Percentiles rank a stretch among this genome's conserved stretches.
phyloP scores from a whole-genome alignment of 1,140 invertebrate species.

The Lysiphlebus fabarum region DNA sequence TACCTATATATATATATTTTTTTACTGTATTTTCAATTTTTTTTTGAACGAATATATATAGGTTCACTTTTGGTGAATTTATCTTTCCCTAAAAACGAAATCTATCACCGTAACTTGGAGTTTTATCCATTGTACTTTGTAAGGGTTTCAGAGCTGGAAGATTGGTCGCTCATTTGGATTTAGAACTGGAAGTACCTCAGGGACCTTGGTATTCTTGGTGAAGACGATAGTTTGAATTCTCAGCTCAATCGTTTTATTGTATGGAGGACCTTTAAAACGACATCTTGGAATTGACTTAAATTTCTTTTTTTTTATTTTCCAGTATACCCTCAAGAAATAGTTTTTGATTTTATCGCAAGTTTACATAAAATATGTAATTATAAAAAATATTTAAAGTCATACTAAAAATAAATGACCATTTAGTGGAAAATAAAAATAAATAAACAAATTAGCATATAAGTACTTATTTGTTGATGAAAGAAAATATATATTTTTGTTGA shows the following conservation, averaged over 20 bases:
- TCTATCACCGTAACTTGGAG: conserved; percentile 31
- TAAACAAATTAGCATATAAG: no score
- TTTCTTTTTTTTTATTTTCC: neutral
- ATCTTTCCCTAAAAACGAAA: conserved; percentile 37
- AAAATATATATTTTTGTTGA: no score
- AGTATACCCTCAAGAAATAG: neutral
- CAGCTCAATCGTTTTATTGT: conserved; percentile 41
- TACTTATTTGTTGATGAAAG: no score
- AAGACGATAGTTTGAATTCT: conserved; percentile 29
- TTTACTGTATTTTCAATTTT: no score
- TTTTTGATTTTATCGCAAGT: neutral
- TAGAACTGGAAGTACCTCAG: conserved; percentile 25
- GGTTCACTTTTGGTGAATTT: conserved; percentile 30
- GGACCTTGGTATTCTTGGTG: conserved; percentile 32
- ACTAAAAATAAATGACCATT: no score
- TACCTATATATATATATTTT: no score
- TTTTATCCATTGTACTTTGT: conserved; percentile 26
- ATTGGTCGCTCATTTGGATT: conserved; percentile 30
- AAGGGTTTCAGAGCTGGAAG: conserved; percentile 13
- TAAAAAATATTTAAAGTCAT: no score
- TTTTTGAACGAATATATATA: neutral
- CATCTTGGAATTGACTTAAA: conserved; percentile 34
- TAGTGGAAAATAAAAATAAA: no score
- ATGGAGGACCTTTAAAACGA: conserved; percentile 37
- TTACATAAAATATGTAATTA: no score